phyloP scores from a whole-genome alignment of 2,797 vertebrate genomes.

The Presbytis comata region DNA sequence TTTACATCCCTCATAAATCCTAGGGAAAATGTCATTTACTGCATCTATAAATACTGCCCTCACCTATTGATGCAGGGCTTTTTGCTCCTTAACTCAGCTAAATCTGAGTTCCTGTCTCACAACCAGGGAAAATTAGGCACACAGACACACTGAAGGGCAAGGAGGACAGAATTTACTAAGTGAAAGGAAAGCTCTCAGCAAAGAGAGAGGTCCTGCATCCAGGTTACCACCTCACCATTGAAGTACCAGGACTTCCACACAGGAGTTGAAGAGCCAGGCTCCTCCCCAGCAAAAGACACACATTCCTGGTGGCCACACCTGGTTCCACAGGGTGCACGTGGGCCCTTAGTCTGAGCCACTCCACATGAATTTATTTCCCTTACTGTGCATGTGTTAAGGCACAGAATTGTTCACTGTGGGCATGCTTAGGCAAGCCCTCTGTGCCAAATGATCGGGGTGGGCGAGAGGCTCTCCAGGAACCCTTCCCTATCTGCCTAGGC shows the following conservation, averaged over 20 bases:
- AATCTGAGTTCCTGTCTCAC: background rate
- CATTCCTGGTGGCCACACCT: background rate
- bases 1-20: background rate
- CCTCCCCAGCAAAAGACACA: background rate
- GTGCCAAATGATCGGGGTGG: background rate
- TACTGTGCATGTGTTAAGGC: background rate
- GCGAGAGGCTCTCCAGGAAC: background rate
- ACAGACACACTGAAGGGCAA: background rate
- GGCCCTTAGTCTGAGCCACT: background rate
- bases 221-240: background rate
- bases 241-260: background rate
- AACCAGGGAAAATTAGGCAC: background rate
- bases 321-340: background rate
- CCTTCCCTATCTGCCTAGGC: background rate
- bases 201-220: background rate
- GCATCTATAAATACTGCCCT: background rate
- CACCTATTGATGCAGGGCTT: background rate
- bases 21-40: background rate
- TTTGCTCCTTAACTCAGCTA: background rate
- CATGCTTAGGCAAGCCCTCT: background rate
- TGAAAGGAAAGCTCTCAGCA: background rate
- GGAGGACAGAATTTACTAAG: background rate
- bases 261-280: background rate
- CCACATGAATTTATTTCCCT: background rate
- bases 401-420: background rate